Conservation (phyloP, 1,140 invertebrate genomes). For the Caenorhabditis tropicalis region DNA sequence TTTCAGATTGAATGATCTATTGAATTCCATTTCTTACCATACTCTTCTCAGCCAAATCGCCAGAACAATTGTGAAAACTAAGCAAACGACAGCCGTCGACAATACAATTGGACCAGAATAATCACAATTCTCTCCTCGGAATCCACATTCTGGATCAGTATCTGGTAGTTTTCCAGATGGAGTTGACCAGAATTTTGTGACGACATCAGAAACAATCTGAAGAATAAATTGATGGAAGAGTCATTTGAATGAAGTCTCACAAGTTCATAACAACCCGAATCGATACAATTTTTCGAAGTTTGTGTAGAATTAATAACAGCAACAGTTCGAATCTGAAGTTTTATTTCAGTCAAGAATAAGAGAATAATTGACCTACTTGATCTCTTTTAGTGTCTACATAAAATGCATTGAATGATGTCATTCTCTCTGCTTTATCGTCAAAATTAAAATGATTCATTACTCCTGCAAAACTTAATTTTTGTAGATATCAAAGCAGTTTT, state of each 20-base stretch:
- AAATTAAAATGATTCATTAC: not conserved
- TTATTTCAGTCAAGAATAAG: too few relatives aligned
- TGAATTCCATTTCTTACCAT: not conserved
- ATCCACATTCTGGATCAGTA: conserved; percentile 64
- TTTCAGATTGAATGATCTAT: too few relatives aligned
- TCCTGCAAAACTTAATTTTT: not conserved
- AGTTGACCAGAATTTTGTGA: conserved; percentile 70
- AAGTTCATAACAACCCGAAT: conserved; percentile 25
- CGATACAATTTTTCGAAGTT: conserved; percentile 60
- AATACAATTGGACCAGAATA: conserved; percentile 64
- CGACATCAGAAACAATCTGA: conserved; percentile 63
- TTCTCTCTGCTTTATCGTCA: conserved; percentile 9
- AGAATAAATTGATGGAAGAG: not conserved
- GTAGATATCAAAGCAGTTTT: too few relatives aligned
- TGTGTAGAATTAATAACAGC: not conserved
- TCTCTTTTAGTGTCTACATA: conserved; percentile 4
- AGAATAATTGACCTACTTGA: too few relatives aligned
- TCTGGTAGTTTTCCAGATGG: conserved; percentile 61
- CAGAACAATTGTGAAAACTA: conserved; percentile 48
- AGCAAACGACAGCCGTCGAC: conserved; percentile 54
- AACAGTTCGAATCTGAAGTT: conserved; percentile 5
- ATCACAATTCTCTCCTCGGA: conserved; percentile 64
- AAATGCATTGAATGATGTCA: conserved; percentile 16
- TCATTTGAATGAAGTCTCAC: conserved; percentile 52
- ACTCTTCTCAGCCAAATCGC: conserved; percentile 4